Percentiles rank a stretch among this genome's conserved stretches.
Evolutionary conservation across 1,140 invertebrate genomes (phyloP).

Genomic region (Steinernema khuongi): DNA sequence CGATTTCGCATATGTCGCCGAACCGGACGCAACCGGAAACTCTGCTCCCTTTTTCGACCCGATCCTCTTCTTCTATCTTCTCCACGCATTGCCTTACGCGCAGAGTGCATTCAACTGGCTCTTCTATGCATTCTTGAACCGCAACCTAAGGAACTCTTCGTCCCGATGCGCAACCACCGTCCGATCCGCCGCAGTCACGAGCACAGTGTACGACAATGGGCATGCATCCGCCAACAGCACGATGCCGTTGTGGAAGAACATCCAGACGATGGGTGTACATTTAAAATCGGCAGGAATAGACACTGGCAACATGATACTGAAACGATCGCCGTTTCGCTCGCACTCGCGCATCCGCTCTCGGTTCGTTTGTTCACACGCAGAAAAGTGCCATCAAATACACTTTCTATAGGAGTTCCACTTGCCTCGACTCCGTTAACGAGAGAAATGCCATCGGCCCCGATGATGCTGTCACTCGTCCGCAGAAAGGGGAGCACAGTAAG

Average conservation of each 20-base stretch:
- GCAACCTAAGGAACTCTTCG: constrained; percentile 45
- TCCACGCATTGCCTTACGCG: constrained; percentile 49
- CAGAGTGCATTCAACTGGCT: constrained; percentile 57
- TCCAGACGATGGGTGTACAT: constrained; percentile 45
- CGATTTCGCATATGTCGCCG: background rate
- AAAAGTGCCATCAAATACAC: background rate
- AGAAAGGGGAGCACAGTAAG: background rate
- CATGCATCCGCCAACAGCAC: constrained; percentile 22
- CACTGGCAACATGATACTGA: constrained; percentile 36
- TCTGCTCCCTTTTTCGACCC: background rate
- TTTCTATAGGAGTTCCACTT: background rate
- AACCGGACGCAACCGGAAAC: background rate
- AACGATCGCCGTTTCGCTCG: constrained; percentile 36
- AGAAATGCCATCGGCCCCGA: background rate
- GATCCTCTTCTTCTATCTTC: constrained; percentile 44
- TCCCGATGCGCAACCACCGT: constrained; percentile 33
- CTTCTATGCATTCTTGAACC: constrained; percentile 55
- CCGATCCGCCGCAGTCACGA: constrained; percentile 32
- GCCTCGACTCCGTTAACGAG: background rate
- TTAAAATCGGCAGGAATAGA: constrained; percentile 44
- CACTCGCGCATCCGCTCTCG: constrained; percentile 40
- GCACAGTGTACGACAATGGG: constrained; percentile 33
- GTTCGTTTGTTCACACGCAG: constrained; percentile 19
- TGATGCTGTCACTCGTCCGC: background rate
- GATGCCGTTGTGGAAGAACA: constrained; percentile 42